phyloP scores from a whole-genome alignment of 2,113 vertebrate genomes.

The Plestiodon gilberti region DNA sequence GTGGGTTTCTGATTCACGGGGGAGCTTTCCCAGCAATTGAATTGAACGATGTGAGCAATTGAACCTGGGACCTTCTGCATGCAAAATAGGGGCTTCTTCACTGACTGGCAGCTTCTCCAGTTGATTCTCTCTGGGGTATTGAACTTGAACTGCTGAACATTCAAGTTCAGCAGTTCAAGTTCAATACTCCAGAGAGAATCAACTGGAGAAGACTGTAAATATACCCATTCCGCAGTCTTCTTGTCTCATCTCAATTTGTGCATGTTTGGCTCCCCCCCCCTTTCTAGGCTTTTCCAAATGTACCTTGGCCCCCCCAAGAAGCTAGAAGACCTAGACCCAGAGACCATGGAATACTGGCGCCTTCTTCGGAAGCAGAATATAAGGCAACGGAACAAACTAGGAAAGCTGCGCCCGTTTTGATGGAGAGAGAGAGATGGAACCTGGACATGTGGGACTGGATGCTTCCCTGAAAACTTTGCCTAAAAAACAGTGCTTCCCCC shows the following conservation, averaged over 20 bases:
- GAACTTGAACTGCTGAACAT: no score
- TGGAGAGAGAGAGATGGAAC: neutral
- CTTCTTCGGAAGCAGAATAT: conserved; percentile 87
- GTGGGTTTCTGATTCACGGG: no score
- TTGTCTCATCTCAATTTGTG: neutral
- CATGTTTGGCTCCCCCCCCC: neutral
- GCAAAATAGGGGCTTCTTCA: no score
- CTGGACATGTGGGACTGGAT: no score
- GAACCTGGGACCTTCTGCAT: no score
- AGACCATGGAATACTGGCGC: conserved; percentile 83
- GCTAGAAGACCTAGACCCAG: conserved; percentile 81
- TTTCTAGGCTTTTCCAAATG: conserved; percentile 87
- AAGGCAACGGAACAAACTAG: conserved; percentile 83
- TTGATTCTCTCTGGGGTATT: no score
- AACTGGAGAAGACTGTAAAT: no score
- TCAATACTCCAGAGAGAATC: no score
- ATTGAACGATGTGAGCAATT: no score
- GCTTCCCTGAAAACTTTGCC: neutral
- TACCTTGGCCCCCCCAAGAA: conserved; percentile 80
- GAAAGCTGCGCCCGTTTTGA: conserved; percentile 84
- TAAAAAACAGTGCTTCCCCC: neutral
- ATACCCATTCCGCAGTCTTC: neutral
- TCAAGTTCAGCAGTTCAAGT: no score
- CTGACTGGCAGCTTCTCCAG: no score
- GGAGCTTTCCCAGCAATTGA: no score